phyloP scores from a whole-genome alignment of 2,113 vertebrate genomes.

The Podocnemis expansa region DNA sequence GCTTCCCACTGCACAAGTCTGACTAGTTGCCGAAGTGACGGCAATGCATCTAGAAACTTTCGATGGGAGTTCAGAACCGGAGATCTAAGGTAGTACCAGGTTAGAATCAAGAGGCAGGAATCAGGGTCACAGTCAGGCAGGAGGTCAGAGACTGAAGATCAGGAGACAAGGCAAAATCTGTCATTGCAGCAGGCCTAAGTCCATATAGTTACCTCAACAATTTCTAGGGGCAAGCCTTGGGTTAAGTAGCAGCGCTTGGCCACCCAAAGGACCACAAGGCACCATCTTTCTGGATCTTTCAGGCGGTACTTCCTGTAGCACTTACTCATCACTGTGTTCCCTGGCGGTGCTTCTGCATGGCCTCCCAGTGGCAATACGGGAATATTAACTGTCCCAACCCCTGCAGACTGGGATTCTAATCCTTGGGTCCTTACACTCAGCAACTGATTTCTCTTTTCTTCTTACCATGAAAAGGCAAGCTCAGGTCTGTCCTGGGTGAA shows the following conservation, averaged over 20 bases:
- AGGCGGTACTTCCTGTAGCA: too few relatives aligned
- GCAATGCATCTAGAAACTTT: not conserved
- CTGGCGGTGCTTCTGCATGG: not conserved
- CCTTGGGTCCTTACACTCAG: not conserved
- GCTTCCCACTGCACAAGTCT: not conserved
- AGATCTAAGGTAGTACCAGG: not conserved
- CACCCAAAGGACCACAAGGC: too few relatives aligned
- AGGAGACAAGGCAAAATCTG: too few relatives aligned
- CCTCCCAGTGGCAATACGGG: not conserved
- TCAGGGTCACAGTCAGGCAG: too few relatives aligned
- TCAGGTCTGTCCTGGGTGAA: not conserved
- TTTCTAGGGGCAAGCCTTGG: too few relatives aligned
- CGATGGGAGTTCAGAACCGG: not conserved
- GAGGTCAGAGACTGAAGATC: too few relatives aligned
- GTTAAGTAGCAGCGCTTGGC: too few relatives aligned
- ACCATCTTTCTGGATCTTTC: too few relatives aligned
- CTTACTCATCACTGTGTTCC: too few relatives aligned
- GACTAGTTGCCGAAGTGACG: not conserved
- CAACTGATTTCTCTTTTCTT: not conserved
- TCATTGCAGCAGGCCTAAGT: too few relatives aligned
- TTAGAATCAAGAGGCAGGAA: too few relatives aligned
- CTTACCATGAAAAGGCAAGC: not conserved
- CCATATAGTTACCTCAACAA: too few relatives aligned
- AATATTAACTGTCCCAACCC: not conserved
- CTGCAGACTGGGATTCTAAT: not conserved